Evolutionary conservation across 1,140 invertebrate species (phyloP), one percentile per base, ranked within the genome.

Genomic region (Gonioctena quinquepunctata): DNA sequence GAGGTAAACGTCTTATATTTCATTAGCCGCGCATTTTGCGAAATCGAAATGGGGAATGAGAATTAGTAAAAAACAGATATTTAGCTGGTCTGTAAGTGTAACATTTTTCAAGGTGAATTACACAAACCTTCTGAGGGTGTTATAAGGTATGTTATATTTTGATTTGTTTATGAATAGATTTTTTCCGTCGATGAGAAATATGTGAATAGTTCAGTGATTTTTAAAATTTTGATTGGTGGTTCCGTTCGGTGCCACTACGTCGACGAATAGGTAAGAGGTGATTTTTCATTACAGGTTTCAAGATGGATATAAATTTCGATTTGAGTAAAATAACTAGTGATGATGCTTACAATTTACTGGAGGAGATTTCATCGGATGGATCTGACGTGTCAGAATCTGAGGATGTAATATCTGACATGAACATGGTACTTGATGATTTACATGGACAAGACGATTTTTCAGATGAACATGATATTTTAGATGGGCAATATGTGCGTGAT

Each of bases 281-380:
- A 22, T n/a, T 57, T 8, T 22, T 22, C 8, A 6, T 22, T 22
- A 22, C 18, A 57, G 56, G 2, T 28, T 28, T 28, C 27, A 28
- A 28, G 27, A 28, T 28, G 27, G 13, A 57, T 13, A 59, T 18
- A 59, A 21, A 59, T 59, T 16, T 59, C 13, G 25, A 59, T 59
- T 25, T 59, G 23, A 27, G 0, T 59, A 23, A 7, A 59, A 25
- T 59, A 26, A 25, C 56, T 22, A 23, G 23, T 59, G 23, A 59
- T 59, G 21, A 59, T 59, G 56, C 56, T 22, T 59, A 59, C 56
- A 22, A 22, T 59, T 59, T 59, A 23, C 56, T 59, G 23, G 23
- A 25, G 56, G 56, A 59, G 2, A 59, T 59, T 25, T 22, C 56
- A 59, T 27, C 23, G 2, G 56, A 16, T 18, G 56, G 56, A 26